Percentiles rank a stretch among this genome's conserved stretches.
phyloP scores from a whole-genome alignment of 1,140 invertebrate species.

The Antheraea mylitta region DNA sequence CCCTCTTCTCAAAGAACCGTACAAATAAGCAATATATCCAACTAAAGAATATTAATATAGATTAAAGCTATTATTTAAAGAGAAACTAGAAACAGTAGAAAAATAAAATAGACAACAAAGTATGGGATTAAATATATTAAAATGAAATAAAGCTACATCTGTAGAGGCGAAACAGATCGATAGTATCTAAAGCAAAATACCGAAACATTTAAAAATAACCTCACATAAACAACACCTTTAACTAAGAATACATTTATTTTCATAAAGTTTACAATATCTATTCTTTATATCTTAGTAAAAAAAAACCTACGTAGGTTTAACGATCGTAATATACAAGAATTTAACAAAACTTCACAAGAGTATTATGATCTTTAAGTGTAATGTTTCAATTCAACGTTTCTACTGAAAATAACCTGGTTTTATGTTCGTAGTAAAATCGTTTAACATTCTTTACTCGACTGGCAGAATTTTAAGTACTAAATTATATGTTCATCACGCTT shows the following conservation, averaged over 20 bases:
- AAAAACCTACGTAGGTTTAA: neutral
- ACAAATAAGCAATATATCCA: too few relatives aligned
- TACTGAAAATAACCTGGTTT: neutral
- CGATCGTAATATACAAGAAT: neutral
- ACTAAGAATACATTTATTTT: constrained; percentile 1
- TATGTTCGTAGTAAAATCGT: neutral
- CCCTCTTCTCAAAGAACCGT: too few relatives aligned
- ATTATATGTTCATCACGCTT: neutral
- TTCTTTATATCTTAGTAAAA: neutral
- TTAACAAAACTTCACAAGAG: neutral
- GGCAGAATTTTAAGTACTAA: neutral
- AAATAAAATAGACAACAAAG: too few relatives aligned
- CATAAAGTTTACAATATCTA: neutral
- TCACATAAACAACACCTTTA: neutral
- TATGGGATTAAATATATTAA: too few relatives aligned
- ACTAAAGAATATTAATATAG: too few relatives aligned
- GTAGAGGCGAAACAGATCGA: too few relatives aligned
- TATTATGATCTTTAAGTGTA: neutral
- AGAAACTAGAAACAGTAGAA: too few relatives aligned
- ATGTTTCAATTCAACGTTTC: neutral
- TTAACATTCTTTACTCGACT: neutral
- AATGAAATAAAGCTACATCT: too few relatives aligned
- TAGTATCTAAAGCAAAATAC: neutral
- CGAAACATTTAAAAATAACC: neutral
- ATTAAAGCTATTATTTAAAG: too few relatives aligned